phyloP scores from a whole-genome alignment of 2,888 invertebrate species.

The Heliconius charithonia region DNA sequence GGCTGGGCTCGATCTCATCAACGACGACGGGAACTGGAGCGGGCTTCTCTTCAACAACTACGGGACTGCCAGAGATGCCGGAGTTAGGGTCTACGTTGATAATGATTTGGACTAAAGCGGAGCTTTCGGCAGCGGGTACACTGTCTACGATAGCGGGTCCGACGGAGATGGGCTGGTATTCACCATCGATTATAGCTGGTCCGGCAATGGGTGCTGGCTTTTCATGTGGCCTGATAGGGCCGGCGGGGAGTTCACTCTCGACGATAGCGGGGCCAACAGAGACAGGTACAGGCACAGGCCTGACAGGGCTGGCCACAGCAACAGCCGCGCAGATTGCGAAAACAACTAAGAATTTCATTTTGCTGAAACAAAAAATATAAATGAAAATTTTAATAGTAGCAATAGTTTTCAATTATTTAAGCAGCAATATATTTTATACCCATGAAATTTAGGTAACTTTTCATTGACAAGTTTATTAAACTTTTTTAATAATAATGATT shows the following conservation, averaged over 20 bases:
- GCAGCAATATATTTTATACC: no score
- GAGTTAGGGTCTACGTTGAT: constrained; percentile 32
- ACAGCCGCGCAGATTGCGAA: constrained; percentile 61
- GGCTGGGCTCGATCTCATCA: background rate
- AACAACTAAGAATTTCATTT: constrained; percentile 54
- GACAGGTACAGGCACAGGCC: constrained; percentile 3
- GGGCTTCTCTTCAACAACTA: background rate
- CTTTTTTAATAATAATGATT: no score
- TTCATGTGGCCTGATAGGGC: no score
- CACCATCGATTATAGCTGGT: constrained; percentile 29
- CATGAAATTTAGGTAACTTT: no score
- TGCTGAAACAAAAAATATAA: no score
- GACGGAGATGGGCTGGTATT: constrained; percentile 2
- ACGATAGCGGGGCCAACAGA: no score
- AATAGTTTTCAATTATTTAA: background rate
- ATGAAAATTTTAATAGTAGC: no score
- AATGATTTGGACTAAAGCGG: constrained; percentile 51
- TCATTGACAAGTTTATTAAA: no score
- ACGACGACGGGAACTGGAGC: constrained; percentile 4
- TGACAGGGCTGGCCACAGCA: constrained; percentile 41
- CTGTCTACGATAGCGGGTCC: background rate
- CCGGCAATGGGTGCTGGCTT: constrained; percentile 14
- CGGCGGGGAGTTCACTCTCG: no score
- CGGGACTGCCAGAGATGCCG: constrained; percentile 3
- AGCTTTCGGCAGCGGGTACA: constrained; percentile 21